These are phyloP conservation scores for Montipora sp. DNA, from an alignment of 64 coral and sea anemone genomes.

Conservation along the genomic window DNA sequence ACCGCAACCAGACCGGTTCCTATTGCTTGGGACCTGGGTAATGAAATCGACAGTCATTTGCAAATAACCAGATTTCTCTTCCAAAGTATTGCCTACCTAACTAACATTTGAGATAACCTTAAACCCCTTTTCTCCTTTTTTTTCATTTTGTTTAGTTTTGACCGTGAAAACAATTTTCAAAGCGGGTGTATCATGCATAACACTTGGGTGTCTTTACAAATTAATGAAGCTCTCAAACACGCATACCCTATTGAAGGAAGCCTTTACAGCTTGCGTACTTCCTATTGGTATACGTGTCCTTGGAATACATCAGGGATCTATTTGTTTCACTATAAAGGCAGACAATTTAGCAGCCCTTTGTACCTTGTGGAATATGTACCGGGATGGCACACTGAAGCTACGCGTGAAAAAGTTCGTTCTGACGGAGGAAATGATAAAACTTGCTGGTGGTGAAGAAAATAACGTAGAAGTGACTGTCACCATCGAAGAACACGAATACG, in stretches of 20 bases:
- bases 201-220: not conserved
- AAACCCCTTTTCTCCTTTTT: too few relatives aligned
- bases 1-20: too few relatives aligned
- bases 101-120: too few relatives aligned
- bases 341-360: not conserved
- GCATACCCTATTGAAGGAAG: not conserved
- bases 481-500: conserved; percentile 1
- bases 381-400: not conserved
- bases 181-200: not conserved
- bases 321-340: not conserved
- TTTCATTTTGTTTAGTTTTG: not conserved
- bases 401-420: not conserved
- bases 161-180: not conserved
- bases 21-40: too few relatives aligned
- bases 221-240: not conserved
- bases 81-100: too few relatives aligned
- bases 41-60: too few relatives aligned
- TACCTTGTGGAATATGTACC: conserved; percentile 25
- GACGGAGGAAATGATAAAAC: not conserved
- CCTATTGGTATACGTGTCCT: not conserved
- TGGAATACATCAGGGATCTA: not conserved
- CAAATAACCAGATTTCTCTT: too few relatives aligned
- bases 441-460: not conserved
- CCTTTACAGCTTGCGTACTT: not conserved
- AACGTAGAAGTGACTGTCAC: not conserved